phyloP scores from a whole-genome alignment of 2,113 vertebrate species.

The Gulo gulo region DNA sequence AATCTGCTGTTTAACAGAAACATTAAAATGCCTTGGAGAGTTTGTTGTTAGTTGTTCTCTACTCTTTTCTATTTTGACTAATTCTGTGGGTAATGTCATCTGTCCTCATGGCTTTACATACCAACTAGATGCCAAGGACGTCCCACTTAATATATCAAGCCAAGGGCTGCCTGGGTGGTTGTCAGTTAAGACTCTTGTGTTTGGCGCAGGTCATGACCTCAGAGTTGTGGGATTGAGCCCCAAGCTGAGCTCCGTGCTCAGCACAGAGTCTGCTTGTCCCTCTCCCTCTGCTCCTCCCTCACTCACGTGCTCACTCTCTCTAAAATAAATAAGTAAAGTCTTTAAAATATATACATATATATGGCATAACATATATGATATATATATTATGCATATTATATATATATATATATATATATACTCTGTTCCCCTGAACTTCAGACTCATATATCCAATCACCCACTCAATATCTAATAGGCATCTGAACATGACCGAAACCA shows the following conservation, averaged over 20 bases:
- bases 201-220: background rate
- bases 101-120: background rate
- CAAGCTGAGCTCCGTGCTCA: background rate
- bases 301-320: background rate
- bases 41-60: background rate
- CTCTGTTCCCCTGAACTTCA: background rate
- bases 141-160: background rate
- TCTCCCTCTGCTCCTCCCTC: background rate
- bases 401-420: too few species aligned
- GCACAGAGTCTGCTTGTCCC: background rate
- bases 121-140: background rate
- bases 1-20: background rate
- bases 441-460: background rate
- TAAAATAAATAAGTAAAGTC: too few species aligned
- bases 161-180: background rate
- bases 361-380: too few species aligned
- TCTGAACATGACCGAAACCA: background rate
- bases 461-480: background rate
- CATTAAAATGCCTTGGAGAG: background rate
- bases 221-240: background rate
- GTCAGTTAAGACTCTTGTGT: background rate
- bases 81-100: background rate
- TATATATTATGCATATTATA: too few species aligned
- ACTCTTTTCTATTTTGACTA: background rate
- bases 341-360: too few species aligned